phyloP scores from a whole-genome alignment of 2,888 invertebrate species.

The Eumacrocentrus americanus region DNA sequence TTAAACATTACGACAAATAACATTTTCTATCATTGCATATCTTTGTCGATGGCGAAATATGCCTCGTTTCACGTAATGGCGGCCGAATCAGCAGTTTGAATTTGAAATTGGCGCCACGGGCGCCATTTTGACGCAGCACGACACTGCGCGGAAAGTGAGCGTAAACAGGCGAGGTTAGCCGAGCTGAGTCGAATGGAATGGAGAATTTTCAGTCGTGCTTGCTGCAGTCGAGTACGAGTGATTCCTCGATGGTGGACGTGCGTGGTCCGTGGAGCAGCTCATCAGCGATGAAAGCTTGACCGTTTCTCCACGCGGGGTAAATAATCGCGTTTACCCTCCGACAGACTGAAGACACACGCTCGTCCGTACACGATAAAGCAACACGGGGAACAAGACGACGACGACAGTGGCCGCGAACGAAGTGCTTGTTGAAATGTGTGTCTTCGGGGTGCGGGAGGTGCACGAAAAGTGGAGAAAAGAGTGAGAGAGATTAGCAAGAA shows the following conservation, averaged over 20 bases:
- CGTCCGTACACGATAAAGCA: background rate
- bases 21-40: background rate
- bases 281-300: slow-evolving; percentile 39
- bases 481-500: slow-evolving; percentile 15
- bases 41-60: background rate
- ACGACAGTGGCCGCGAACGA: background rate
- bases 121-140: background rate
- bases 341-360: background rate
- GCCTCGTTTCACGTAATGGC: too few species aligned
- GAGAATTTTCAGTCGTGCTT: slow-evolving; percentile 22
- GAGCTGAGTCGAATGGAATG: slow-evolving; percentile 38
- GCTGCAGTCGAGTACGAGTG: slow-evolving; percentile 41
- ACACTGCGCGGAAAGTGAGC: slow-evolving; percentile 33
- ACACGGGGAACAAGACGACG: background rate
- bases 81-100: too few species aligned
- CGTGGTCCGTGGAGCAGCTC: slow-evolving; percentile 41
- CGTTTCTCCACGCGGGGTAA: slow-evolving; percentile 37
- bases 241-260: slow-evolving; percentile 42
- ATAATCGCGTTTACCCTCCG: slow-evolving; percentile 37
- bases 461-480: slow-evolving; percentile 26
- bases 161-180: slow-evolving; percentile 34
- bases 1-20: too few species aligned
- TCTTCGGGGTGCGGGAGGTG: slow-evolving; percentile 23
- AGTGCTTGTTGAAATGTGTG: slow-evolving; percentile 23
- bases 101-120: background rate